Percentiles rank a stretch among this genome's conserved stretches.
Evolutionary conservation across 1,140 invertebrate species (phyloP).

Genomic region (Nasonia longicornis): DNA sequence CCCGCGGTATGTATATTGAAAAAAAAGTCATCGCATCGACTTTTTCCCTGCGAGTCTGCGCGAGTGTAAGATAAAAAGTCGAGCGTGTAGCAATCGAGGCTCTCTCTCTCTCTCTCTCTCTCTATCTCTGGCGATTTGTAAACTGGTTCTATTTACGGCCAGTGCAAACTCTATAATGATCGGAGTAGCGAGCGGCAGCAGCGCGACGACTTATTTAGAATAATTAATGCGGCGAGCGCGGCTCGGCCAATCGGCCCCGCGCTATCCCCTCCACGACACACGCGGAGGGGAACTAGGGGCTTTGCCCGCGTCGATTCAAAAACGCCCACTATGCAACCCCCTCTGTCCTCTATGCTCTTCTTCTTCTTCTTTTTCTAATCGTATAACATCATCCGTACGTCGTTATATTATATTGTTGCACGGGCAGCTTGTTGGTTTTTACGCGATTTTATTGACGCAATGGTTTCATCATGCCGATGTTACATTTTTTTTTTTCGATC

Average conservation of each 20-base stretch:
- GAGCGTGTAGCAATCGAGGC: neutral
- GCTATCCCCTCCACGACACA: constrained; percentile 45
- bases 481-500: neutral
- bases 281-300: constrained; percentile 57
- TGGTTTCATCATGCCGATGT: neutral
- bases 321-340: constrained; percentile 51
- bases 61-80: neutral
- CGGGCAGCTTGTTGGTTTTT: neutral
- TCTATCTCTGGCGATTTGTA: constrained; percentile 59
- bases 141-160: constrained; percentile 68
- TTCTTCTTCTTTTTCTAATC: neutral
- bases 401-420: neutral
- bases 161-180: constrained; percentile 68
- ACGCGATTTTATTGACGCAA: neutral
- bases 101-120: constrained; percentile 33
- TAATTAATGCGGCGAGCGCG: constrained; percentile 62
- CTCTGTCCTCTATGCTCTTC: neutral
- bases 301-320: constrained; percentile 43
- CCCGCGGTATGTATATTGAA: too few relatives aligned
- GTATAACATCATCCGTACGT: neutral
- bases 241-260: constrained; percentile 54
- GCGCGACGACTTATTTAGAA: constrained; percentile 69
- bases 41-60: neutral
- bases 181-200: constrained; percentile 47
- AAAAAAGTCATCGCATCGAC: too few relatives aligned